A percentile compares a stretch with the other conserved stretches of the same genome.
These are phyloP conservation scores for Megatriorchis doriae DNA, from an alignment of 2,113 vertebrate genomes.

Conservation along the genomic window DNA sequence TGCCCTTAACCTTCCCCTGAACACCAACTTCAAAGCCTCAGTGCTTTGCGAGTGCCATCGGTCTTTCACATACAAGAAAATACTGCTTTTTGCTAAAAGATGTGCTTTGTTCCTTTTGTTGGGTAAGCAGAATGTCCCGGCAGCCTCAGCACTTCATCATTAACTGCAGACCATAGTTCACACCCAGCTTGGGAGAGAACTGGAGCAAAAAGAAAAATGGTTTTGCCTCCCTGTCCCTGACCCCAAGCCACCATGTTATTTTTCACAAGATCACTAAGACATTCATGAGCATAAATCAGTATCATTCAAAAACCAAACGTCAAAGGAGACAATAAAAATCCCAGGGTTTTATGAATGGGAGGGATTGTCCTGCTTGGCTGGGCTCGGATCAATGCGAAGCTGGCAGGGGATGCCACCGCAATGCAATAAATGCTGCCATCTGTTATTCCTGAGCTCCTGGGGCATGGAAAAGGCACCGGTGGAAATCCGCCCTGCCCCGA, in stretches of 20 bases:
- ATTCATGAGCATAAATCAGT: background rate
- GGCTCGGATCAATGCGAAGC: background rate
- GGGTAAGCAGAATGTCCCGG: background rate
- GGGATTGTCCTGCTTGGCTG: background rate
- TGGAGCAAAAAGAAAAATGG: constrained; percentile 3
- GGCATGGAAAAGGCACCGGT: background rate
- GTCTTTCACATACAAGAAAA: background rate
- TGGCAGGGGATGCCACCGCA: background rate
- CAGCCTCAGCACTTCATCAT: constrained; percentile 23
- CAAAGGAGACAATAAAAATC: background rate
- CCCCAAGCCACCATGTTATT: background rate
- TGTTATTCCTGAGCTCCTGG: background rate
- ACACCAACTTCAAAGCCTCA: background rate
- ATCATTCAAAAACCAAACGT: background rate
- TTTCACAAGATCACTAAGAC: background rate
- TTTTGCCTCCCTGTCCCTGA: background rate
- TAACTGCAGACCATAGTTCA: background rate
- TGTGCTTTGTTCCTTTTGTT: constrained; percentile 23
- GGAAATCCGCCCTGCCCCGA: background rate
- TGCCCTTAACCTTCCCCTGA: background rate
- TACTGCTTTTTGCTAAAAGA: constrained; percentile 1
- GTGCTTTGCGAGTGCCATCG: fast-evolving
- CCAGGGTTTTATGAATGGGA: constrained; percentile 44
- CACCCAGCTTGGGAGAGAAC: background rate
- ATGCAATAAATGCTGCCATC: background rate